Conservation (phyloP, 2,888 invertebrate species). For the Andrena bicolor region DNA sequence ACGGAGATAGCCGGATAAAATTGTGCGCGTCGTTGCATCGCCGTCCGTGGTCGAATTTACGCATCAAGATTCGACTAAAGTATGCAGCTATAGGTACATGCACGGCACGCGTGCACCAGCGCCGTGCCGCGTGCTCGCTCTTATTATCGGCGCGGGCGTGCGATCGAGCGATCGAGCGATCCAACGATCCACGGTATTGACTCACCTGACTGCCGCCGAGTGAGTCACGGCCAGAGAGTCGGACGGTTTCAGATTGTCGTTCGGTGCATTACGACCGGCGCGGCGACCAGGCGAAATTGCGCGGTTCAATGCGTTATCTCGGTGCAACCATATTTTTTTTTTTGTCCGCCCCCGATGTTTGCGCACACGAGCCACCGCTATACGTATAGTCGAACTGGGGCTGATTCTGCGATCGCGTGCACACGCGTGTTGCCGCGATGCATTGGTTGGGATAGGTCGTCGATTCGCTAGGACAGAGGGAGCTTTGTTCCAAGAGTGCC, state of each 20-base stretch:
- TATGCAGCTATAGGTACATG: not conserved
- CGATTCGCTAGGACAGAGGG: constrained; percentile 77
- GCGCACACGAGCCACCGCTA: not conserved
- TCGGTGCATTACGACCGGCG: constrained; percentile 41
- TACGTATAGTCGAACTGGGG: constrained; percentile 8
- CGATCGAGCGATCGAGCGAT: no score
- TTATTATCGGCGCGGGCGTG: constrained; percentile 47
- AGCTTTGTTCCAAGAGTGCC: constrained; percentile 81
- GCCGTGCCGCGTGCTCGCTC: constrained; percentile 5
- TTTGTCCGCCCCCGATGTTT: constrained; percentile 11
- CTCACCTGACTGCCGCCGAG: constrained; percentile 62
- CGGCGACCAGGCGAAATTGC: constrained; percentile 23
- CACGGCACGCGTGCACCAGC: constrained; percentile 22
- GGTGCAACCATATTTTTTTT: constrained; percentile 7
- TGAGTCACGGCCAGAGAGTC: constrained; percentile 50
- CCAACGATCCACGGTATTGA: constrained; percentile 44
- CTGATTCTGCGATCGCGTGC: constrained; percentile 31
- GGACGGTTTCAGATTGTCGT: constrained; percentile 46
- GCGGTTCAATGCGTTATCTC: constrained; percentile 3
- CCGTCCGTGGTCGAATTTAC: constrained; percentile 39
- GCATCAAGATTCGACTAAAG: constrained; percentile 39
- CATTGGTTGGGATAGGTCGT: constrained; percentile 78
- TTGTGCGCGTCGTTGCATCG: constrained; percentile 18
- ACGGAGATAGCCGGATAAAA: constrained; percentile 29
- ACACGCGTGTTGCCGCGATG: constrained; percentile 43